These are phyloP conservation scores for Charaxes varanes DNA, from an alignment of 1,140 invertebrate genomes.

Conservation along the genomic window DNA sequence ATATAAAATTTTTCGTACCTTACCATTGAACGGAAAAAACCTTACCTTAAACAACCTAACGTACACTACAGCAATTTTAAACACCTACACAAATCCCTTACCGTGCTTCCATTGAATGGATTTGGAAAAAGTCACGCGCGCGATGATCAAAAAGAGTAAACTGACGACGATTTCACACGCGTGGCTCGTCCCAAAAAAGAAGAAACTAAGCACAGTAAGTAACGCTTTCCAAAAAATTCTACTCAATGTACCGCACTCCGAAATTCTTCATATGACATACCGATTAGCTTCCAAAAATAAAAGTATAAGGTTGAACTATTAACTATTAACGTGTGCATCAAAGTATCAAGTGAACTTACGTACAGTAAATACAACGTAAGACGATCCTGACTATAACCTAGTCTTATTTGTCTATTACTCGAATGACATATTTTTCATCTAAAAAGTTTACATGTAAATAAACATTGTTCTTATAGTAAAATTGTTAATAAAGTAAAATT, in stretches of 20 bases:
- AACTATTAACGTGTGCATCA: constrained; percentile 65
- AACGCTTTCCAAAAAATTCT: constrained; percentile 31
- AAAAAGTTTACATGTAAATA: constrained; percentile 49
- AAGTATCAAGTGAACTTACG: constrained; percentile 66
- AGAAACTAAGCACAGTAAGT: constrained; percentile 25
- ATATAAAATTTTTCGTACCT: constrained; percentile 43
- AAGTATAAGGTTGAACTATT: constrained; percentile 54
- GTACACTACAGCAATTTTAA: constrained; percentile 52
- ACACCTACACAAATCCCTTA: constrained; percentile 42
- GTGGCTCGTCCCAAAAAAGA: constrained; percentile 21
- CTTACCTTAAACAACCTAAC: constrained; percentile 61
- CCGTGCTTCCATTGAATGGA: constrained; percentile 26
- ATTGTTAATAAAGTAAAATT: constrained; percentile 54
- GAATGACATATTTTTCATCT: constrained; percentile 56
- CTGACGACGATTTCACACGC: constrained; percentile 21
- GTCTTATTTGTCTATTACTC: constrained; percentile 63
- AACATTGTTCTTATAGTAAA: constrained; percentile 45
- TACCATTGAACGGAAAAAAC: constrained; percentile 57
- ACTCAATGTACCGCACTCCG: constrained; percentile 51
- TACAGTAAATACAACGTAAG: constrained; percentile 58
- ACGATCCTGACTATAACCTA: constrained; percentile 64
- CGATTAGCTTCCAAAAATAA: constrained; percentile 62
- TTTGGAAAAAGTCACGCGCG: constrained; percentile 24
- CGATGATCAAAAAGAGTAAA: constrained; percentile 21
- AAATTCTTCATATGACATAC: constrained; percentile 61